These are phyloP conservation scores for Anguilla japonica DNA, from an alignment of 2,113 vertebrate species.

Conservation along the genomic window DNA sequence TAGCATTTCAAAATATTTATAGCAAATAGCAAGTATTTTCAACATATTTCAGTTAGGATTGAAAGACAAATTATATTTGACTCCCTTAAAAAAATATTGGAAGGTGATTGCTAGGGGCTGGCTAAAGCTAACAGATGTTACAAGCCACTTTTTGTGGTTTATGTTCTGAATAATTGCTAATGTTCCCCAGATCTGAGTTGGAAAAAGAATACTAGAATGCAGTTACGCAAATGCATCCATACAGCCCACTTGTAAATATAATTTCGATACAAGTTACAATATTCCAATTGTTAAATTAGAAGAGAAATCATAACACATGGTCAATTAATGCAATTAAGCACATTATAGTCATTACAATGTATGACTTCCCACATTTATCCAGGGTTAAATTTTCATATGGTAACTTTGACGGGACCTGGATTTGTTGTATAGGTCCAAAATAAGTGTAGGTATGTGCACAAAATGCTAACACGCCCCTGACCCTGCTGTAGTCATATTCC, in stretches of 20 bases:
- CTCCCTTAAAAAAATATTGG: conserved; percentile 9
- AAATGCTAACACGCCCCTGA: not conserved
- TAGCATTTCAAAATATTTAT: conserved; percentile 22
- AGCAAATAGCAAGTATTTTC: not conserved
- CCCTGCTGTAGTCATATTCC: not conserved
- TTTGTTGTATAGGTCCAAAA: not conserved
- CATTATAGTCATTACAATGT: not conserved
- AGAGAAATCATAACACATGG: conserved; percentile 8
- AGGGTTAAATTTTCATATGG: not conserved
- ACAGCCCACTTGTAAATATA: not conserved
- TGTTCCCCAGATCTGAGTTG: conserved; percentile 5
- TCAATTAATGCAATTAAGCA: not conserved
- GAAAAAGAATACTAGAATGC: conserved; percentile 2
- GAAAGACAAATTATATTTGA: conserved; percentile 10
- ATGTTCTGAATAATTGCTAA: not conserved
- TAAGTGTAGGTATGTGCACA: not conserved
- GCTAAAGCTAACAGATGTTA: not conserved
- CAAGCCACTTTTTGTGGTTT: not conserved
- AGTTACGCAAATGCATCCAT: conserved; percentile 8
- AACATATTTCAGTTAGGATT: not conserved
- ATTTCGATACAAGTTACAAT: not conserved
- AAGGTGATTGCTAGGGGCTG: not conserved
- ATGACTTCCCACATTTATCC: conserved; percentile 1
- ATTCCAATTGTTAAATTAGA: not conserved
- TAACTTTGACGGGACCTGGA: not conserved